Percentiles rank a stretch among this genome's conserved stretches.
phyloP scores from a whole-genome alignment of 2,797 vertebrate genomes.

The Lophius americanus region DNA sequence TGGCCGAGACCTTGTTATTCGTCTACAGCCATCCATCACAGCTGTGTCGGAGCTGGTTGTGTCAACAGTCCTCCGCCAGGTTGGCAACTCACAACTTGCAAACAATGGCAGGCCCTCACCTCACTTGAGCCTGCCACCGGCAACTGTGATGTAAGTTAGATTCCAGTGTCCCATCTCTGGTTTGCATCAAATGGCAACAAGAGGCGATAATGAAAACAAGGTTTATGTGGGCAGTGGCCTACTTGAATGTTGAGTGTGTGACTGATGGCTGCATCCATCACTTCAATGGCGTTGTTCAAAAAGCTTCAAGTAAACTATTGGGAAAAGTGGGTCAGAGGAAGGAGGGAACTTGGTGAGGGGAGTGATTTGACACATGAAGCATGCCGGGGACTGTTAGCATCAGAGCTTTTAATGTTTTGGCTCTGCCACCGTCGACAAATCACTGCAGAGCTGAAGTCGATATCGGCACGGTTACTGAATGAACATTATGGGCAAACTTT shows the following conservation, averaged over 20 bases:
- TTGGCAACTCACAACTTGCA: not conserved
- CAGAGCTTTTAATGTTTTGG: constrained; percentile 54
- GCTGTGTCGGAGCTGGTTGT: constrained; percentile 32
- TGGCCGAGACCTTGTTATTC: constrained; percentile 50
- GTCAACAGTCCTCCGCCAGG: not conserved
- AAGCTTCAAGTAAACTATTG: constrained; percentile 61
- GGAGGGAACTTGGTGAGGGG: constrained; percentile 60
- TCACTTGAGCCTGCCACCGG: not conserved
- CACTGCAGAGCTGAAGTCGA: constrained; percentile 52
- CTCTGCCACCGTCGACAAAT: constrained; percentile 58
- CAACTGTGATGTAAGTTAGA: constrained; percentile 25
- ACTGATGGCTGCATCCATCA: constrained; percentile 81
- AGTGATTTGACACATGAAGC: constrained; percentile 41
- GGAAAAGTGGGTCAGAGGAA: constrained; percentile 77
- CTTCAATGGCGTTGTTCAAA: constrained; percentile 68
- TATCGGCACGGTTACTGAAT: constrained; percentile 60
- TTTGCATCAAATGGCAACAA: constrained; percentile 58
- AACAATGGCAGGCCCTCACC: not conserved
- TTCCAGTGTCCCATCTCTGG: constrained; percentile 54
- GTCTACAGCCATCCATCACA: constrained; percentile 64
- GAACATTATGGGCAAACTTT: constrained; percentile 50
- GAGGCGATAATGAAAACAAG: not conserved
- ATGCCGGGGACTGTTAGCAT: constrained; percentile 1
- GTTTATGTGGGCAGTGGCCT: constrained; percentile 70
- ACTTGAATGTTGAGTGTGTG: constrained; percentile 71